Evolutionary conservation across 2,113 vertebrate genomes (phyloP).

Genomic region (Hypocryptadius cinnamomeus): DNA sequence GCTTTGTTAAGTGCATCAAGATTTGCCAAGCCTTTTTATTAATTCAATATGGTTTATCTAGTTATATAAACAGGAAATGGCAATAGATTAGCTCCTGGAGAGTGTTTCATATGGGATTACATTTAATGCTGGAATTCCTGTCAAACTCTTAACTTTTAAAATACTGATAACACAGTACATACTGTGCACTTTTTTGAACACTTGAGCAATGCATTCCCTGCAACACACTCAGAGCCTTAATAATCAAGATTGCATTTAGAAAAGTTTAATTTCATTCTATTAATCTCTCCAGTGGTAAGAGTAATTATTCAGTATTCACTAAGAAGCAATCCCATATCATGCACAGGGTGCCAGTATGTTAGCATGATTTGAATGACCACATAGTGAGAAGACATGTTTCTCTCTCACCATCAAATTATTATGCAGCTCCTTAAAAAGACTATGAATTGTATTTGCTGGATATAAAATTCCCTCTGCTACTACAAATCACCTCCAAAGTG

Average conservation of each 20-base stretch:
- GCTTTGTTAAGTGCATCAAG: not conserved
- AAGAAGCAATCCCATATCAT: slow-evolving; percentile 33
- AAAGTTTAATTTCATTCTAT: slow-evolving; percentile 48
- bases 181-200: slow-evolving; percentile 46
- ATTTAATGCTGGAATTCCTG: slow-evolving; percentile 39
- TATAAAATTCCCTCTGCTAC: not conserved
- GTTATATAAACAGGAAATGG: slow-evolving; percentile 32
- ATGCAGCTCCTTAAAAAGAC: not conserved
- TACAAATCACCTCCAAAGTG: not conserved
- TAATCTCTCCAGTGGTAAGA: slow-evolving; percentile 41
- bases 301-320: slow-evolving; percentile 35
- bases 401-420: not conserved
- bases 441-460: not conserved
- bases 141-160: slow-evolving; percentile 39
- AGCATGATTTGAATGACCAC: slow-evolving; percentile 18
- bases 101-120: slow-evolving; percentile 37
- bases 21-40: not conserved
- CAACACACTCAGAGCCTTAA: not conserved
- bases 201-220: not conserved
- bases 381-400: slow-evolving; percentile 27
- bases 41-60: slow-evolving; percentile 15
- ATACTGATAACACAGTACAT: slow-evolving; percentile 28
- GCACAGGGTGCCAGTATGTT: slow-evolving; percentile 3
- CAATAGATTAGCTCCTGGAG: slow-evolving; percentile 36
- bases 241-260: slow-evolving; percentile 40